A percentile compares a stretch with the other conserved stretches of the same genome.
These are phyloP conservation scores for Meteorus sp. DNA, from an alignment of 1,140 invertebrate species.

Conservation along the genomic window DNA sequence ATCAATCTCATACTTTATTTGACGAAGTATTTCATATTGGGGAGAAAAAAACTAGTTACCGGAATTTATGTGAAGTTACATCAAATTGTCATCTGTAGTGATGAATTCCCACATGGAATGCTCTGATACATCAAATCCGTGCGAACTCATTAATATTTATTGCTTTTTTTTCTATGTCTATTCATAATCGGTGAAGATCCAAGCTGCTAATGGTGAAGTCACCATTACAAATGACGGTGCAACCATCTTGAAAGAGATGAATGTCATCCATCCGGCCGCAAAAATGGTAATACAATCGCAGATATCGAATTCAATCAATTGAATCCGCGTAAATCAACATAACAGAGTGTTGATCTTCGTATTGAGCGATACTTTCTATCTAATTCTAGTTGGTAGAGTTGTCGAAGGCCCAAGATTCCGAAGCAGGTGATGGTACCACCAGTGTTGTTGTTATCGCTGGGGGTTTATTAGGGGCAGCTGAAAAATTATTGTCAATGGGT, in stretches of 20 bases:
- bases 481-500: slow-evolving; percentile 90
- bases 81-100: slow-evolving; percentile 33
- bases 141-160: no score
- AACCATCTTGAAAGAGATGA: slow-evolving; percentile 99
- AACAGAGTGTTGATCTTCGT: not conserved
- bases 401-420: slow-evolving; percentile 97
- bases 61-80: slow-evolving; percentile 5
- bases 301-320: slow-evolving; percentile 7
- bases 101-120: no score
- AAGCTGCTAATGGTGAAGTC: slow-evolving; percentile 95
- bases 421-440: slow-evolving; percentile 99
- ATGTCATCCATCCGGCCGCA: slow-evolving; percentile 97
- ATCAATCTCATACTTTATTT: slow-evolving; percentile 17
- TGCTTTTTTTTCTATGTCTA: no score
- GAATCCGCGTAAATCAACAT: not conserved
- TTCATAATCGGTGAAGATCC: no score
- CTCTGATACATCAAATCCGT: no score
- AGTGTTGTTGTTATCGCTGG: slow-evolving; percentile 97
- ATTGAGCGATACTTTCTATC: slow-evolving; percentile 11
- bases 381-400: slow-evolving; percentile 86
- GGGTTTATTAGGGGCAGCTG: slow-evolving; percentile 90
- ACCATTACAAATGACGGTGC: slow-evolving; percentile 99
- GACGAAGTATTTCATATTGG: not conserved
- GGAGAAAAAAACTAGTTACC: slow-evolving; percentile 9
- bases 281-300: slow-evolving; percentile 83